phyloP scores from a whole-genome alignment of 2,797 vertebrate genomes.

The Pteronotus mesoamericanus region DNA sequence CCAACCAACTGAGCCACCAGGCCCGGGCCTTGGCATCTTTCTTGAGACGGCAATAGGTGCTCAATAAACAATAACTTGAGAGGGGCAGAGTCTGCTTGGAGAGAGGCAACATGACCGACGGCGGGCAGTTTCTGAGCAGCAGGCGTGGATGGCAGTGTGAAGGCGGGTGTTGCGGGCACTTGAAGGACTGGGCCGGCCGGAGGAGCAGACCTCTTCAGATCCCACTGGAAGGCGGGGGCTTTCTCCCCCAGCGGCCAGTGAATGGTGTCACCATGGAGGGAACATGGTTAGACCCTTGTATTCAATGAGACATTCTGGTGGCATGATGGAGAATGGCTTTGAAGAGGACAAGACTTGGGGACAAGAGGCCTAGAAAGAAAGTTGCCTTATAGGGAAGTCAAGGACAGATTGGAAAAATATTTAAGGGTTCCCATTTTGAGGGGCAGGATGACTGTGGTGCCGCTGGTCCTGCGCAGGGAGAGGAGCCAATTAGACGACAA shows the following conservation, averaged over 20 bases:
- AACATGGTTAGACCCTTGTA: neutral
- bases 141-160: rapidly evolving
- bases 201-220: too few relatives aligned
- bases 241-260: neutral
- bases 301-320: neutral
- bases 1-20: neutral
- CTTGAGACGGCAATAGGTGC: neutral
- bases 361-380: neutral
- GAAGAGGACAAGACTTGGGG: neutral
- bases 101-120: rapidly evolving
- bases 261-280: neutral
- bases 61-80: neutral
- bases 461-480: rapidly evolving
- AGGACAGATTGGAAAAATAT: neutral
- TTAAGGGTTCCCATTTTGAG: neutral
- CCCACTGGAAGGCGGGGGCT: rapidly evolving
- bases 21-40: neutral
- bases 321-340: neutral
- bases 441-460: neutral
- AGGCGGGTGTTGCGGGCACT: neutral
- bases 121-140: rapidly evolving
- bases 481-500: neutral
- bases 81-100: neutral
- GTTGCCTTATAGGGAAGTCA: neutral
- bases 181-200: neutral